Evolutionary conservation across 2,797 vertebrate species (phyloP).

Genomic region (Halcyon leucocephala): DNA sequence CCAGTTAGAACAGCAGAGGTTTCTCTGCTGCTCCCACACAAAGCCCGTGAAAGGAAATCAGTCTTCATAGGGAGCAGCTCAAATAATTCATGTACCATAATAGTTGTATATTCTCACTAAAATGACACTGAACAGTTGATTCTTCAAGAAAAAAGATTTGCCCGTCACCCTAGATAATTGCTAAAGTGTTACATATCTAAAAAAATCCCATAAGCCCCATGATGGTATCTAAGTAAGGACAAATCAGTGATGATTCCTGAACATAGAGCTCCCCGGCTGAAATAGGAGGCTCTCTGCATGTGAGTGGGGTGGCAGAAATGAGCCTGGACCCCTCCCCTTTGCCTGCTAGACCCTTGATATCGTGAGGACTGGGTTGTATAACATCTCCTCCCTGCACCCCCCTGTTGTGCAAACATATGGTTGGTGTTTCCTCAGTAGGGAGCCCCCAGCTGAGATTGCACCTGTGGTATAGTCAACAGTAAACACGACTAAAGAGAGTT

Average conservation of each 20-base stretch:
- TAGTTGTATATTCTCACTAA: conserved; percentile 33
- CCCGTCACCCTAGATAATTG: background rate
- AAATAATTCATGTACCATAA: conserved; percentile 43
- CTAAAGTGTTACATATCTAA: background rate
- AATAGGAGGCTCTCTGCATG: rapidly evolving
- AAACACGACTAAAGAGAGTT: background rate
- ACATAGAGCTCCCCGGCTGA: background rate
- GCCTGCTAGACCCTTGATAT: background rate
- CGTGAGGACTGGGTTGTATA: rapidly evolving
- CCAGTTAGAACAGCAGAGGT: background rate
- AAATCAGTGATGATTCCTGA: background rate
- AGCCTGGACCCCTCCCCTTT: background rate
- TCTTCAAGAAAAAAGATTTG: conserved; percentile 41
- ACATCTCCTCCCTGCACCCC: background rate
- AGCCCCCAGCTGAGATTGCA: conserved; percentile 32
- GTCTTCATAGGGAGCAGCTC: background rate
- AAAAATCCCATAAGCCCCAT: background rate
- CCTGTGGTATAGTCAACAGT: background rate
- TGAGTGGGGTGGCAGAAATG: background rate
- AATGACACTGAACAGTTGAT: background rate
- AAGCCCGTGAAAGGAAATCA: background rate
- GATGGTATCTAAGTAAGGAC: background rate
- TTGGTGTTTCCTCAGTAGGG: conserved; percentile 52
- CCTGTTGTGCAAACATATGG: conserved; percentile 27
- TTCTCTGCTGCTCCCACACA: conserved; percentile 24